A percentile compares a stretch with the other conserved stretches of the same genome.
Conservation (phyloP, 2,888 invertebrate species). For the Monopis laevigella region DNA sequence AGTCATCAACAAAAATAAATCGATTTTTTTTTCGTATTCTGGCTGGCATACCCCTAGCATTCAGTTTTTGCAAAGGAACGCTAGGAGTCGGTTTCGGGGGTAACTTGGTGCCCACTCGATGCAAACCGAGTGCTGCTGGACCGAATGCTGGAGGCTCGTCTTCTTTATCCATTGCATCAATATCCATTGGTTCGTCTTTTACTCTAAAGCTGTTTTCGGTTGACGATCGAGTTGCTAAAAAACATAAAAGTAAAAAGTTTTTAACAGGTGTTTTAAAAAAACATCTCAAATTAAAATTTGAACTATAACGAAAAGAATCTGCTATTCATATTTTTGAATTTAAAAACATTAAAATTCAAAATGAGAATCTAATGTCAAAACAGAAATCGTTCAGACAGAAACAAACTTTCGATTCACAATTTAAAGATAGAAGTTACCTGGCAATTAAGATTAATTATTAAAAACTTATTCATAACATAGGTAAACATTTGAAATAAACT, state of each 20-base stretch:
- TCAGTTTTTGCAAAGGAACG: conserved; percentile 82
- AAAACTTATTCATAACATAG: conserved; percentile 27
- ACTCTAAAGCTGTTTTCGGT: conserved; percentile 31
- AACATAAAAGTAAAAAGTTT: too few species aligned
- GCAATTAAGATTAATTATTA: neutral
- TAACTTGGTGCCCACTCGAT: conserved; percentile 80
- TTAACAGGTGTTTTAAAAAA: too few species aligned
- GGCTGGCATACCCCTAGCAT: conserved; percentile 90
- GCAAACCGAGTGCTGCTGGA: conserved; percentile 81
- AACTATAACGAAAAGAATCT: conserved; percentile 5
- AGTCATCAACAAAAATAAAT: conserved; percentile 89
- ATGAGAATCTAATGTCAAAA: conserved; percentile 15
- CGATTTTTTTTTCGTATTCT: conserved; percentile 90
- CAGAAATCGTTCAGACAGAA: conserved; percentile 11
- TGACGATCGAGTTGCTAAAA: too few species aligned
- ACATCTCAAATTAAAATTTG: conserved; percentile 1
- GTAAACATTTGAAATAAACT: conserved; percentile 71
- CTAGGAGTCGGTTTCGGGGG: conserved; percentile 77
- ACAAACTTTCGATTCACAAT: neutral
- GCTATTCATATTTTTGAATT: conserved; percentile 67
- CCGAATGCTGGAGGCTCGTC: conserved; percentile 77
- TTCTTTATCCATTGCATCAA: conserved; percentile 73
- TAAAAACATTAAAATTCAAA: conserved; percentile 33
- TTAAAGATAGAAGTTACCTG: neutral
- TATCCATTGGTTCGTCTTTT: conserved; percentile 70